These are phyloP conservation scores for Columbina picui DNA, from an alignment of 2,113 vertebrate genomes.

Conservation along the genomic window DNA sequence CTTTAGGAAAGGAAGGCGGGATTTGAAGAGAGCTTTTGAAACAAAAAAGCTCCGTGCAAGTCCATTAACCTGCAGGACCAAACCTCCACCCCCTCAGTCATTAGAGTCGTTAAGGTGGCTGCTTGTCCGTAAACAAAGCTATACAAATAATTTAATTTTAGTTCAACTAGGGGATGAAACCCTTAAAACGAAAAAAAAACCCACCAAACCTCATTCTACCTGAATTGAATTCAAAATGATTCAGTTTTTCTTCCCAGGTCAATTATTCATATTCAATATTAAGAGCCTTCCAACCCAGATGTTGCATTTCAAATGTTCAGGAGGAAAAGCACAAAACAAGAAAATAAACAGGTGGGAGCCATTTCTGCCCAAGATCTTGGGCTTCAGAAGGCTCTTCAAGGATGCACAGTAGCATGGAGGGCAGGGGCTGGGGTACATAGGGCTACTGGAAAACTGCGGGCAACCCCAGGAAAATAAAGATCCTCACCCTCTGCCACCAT, in stretches of 20 bases:
- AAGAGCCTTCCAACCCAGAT: background rate
- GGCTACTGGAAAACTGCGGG: background rate
- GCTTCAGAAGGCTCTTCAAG: background rate
- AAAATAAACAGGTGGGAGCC: background rate
- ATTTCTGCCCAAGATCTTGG: background rate
- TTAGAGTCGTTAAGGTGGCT: background rate
- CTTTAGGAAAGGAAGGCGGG: background rate
- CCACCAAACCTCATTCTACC: background rate
- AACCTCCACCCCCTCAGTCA: background rate
- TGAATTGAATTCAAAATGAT: background rate
- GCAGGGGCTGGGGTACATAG: no score
- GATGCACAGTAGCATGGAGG: rapidly evolving
- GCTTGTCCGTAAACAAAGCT: background rate
- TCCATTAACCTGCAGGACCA: conserved; percentile 19
- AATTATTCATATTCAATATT: background rate
- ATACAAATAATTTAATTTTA: conserved; percentile 24
- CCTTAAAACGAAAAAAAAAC: background rate
- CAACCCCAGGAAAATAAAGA: background rate
- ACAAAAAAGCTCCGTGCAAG: background rate
- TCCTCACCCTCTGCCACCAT: rapidly evolving
- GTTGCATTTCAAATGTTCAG: background rate
- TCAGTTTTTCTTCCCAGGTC: background rate
- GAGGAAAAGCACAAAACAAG: background rate
- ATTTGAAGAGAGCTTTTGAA: conserved; percentile 5
- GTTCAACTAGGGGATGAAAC: conserved; percentile 3